Base-by-base conservation (phyloP, 2,888 invertebrate species). In the Lumbricus terrestris region DNA sequence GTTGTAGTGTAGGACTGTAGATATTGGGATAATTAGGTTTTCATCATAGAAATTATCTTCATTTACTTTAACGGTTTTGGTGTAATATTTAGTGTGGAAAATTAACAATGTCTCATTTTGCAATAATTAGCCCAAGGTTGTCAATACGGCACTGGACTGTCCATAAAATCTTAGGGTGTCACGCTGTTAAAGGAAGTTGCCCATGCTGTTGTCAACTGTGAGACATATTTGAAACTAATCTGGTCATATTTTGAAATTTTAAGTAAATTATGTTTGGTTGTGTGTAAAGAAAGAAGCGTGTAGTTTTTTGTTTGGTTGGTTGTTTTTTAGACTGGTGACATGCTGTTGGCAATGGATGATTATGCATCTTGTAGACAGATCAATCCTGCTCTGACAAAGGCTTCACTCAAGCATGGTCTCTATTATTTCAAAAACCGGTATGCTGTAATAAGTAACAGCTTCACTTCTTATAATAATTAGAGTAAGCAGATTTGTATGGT, bases 271-370 rank as follows among this genome's bases (percentile, higher is more conserved):
- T 69, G 69, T 29, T 69, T 69, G 69, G n/a, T 69, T n/a, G 11
- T n/a, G 29, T 69, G 69, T 47, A 29, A 69, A 69, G 16, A n/a
- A 69, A n/a, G 0, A 69, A 16, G 0, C 3, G n/a, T 69, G 69
- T 69, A 69, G 69, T n/a, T n/a, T n/a, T 47, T 88, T 88, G 23
- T 42, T 37, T 83, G 37, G 0, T 69, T 89, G 11, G 34, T 4
- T 20, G 35, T 90, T 54, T 23, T 89, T 89, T 91, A 94, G 94
- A 92, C 93, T 92, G 94, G 94, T 54, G 94, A 95, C 89, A 93
- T 94, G 93, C 91, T 94, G 37, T 92, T 95, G 91, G 95, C 95
- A 0, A 93, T 95, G 92, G 95, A 95, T 90, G 95, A 95, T 90
- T 95, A 94, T 92, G 92, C 94, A n/a, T 93, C 93, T 83, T 93